Evolutionary conservation across 2,888 invertebrate genomes (phyloP), one percentile per base, ranked within the genome.

Genomic region (Augiades crinisus): DNA sequence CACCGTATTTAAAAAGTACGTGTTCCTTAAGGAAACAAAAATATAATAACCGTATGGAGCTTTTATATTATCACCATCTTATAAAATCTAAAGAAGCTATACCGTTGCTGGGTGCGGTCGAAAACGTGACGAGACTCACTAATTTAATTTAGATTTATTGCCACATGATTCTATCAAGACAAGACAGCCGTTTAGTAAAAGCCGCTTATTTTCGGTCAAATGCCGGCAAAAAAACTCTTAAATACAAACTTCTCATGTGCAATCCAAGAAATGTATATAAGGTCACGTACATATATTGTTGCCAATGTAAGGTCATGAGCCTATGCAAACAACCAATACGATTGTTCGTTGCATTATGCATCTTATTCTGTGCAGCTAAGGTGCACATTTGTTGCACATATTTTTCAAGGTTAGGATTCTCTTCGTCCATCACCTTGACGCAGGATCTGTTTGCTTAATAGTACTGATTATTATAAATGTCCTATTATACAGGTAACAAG

Each of bases 261-360:
- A 47, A 22, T 40, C 31, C 40, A 21, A 31, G 38, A 47, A 47
- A 47, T 47, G 40, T 40, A 31, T 47, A 31, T 47, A 49, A 41
- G 49, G 49, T 49, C 49, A 37, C 27, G 16, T 24, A 50, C 34
- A 27, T 41, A 41, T 41, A 49, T 41, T 27, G 49, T 50, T 34
- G 49, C 34, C n/a, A 43, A 27, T 34, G 33, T 34, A 43, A 50
- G 41, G 41, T 50, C 41, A 43, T 40, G 19, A 34, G 12, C 27
- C 12, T 50, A 43, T 50, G 49, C 24, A 50, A 43, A 33, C 19
- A 36, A 16, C 12, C 16, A 13, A n/a, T 17, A 27, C 12, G 6
- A 27, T 19, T 24, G 22, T 24, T 34, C 10, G 17, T 19, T 12
- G 16, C 12, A 41, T 12, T 36, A 17, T 46, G 17, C n/a, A 36